Base-by-base conservation (phyloP, 2,797 vertebrate species). In the Chloroceryle amazona region DNA sequence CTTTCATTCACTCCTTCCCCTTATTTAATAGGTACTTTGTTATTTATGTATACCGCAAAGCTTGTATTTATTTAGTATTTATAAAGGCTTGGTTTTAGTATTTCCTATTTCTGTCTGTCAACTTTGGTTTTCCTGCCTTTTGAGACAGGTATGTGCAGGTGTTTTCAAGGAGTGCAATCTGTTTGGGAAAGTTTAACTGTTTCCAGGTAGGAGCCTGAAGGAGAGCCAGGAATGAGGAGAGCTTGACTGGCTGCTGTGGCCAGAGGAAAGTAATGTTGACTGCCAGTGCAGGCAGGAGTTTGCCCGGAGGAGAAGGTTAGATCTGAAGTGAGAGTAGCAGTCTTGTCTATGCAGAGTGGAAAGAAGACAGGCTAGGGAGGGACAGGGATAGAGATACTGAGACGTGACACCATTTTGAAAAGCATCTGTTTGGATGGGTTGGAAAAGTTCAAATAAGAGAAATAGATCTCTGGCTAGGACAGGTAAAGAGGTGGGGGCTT, bases 71-170 rank as follows among this genome's bases (percentile, higher is more conserved):
- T 44, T 52, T 17, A 29, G 10, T 18, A 29, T 52, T 52, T 52
- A 52, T 52, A 52, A 52, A 44, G 41, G 4, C 4, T 68, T 82
- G 6, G 13, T 60, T 85, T 81, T 67, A 65, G 6, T 54, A 37
- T 67, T 61, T 83, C 23, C 8, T 47, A 3, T 33, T 16, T 51
- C 49, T 71, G 3, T 41, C 10, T 5, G 10, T 68, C 67, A 25
- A 37, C 71, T 76, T n/a, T 25, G 18, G 3, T 39, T 72, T 95
- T 78, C 10, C 13, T 78, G 18, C 10, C 18, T 71, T 85, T 95
- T 35, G 44, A 78, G 61, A n/a, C 3, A 1, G 16, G 42, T 3
- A 4, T 15, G 10, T 3, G 9, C 6, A 15, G 1, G 11, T 17
- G 16, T 3, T 62, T 84, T 67, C 52, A 75, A 49, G 49, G 9